Evolutionary conservation across 2,797 vertebrate genomes (phyloP), one percentile per base, ranked within the genome.

Genomic region (Pampus argenteus): DNA sequence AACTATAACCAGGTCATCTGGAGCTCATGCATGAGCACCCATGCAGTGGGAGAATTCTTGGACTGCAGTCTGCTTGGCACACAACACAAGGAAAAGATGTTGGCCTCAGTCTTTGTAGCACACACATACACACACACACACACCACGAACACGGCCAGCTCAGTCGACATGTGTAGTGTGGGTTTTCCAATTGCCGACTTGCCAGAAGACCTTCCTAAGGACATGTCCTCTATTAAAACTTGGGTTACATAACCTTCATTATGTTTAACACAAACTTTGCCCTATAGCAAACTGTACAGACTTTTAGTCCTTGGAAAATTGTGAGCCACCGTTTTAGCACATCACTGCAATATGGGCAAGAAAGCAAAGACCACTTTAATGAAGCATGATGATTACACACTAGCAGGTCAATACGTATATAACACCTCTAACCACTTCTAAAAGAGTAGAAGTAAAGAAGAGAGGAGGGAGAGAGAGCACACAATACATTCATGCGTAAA

Each of bases 1-100:
- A 64, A 64, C 80, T 34, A 28, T 69, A 48, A 51, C 14, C 10
- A 20, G 62, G 51, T 74, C 60, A 70, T 52, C 38, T 47, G 52
- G 18, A 54, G 15, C 3, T 40, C 50, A 38, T 62, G 65, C 51
- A 66, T 45, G 25, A 72, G 51, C 47, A 68, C 50, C 60, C 66
- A 56, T 31, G 54, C 38, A n/a, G n/a, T 4, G 2, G 31, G 26
- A 50, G 38, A 49, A 23, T 34, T 20, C 22, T 22, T 56, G 25
- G 28, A 20, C 20, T 50, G 25, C 45, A 40, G 47, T 45, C 38
- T 48, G 57, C n/a, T 48, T 63, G 55, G 66, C 51, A 66, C 29
- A 42, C 4, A 25, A 22, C 44, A 31, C 10, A 38, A 47, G 8
- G 28, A 31, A 5, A 66, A n/a, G 11, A 66, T 58, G 42, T 51